Base-by-base conservation (phyloP, 2,797 vertebrate genomes). In the Coreius guichenoti region DNA sequence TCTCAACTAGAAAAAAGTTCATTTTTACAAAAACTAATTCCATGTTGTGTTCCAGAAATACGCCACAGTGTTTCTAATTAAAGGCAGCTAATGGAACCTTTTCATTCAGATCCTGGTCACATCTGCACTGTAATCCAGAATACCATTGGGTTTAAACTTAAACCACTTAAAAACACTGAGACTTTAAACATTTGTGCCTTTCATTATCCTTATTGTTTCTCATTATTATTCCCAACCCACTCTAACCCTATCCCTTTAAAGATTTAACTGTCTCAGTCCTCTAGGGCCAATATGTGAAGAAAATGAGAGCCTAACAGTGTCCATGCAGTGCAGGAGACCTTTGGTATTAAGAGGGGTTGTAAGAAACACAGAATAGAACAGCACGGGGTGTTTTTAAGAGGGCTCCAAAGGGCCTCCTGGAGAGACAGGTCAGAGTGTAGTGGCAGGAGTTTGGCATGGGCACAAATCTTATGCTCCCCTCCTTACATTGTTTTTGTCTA, bases 401-500 rank as follows among this genome's bases (percentile, higher is more conserved):
- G 54, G 47, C 73, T 75, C 78, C 23, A 39, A 54, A 33, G 78
- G 31, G 29, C 81, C 43, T 43, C 56, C n/a, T 81, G 68, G 80
- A 43, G 73, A 56, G 61, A 77, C 58, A 80, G 86, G 77, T 76
- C 72, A 45, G 77, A 87, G 73, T 89, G 74, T 91, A 90, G 88
- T 81, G 87, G 86, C 85, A 85, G 82, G 75, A 29, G 17, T 87
- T 93, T 91, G 91, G 91, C 92, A 92, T 73, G n/a, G 72, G 84
- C 85, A 87, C 69, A 77, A 17, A 26, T 76, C 54, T 14, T 47
- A 4, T 68, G 21, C 29, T 49, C 33, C 43, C 19, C 29, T 51
- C 5, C 73, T 54, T n/a, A 69, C 82, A 89, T 89, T 87, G 83
- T 63, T 36, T 47, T 73, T 49, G 63, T 36, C 67, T 68, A 6